Evolutionary conservation across 2,113 vertebrate species (phyloP).

Genomic region (Pseudois nayaur): DNA sequence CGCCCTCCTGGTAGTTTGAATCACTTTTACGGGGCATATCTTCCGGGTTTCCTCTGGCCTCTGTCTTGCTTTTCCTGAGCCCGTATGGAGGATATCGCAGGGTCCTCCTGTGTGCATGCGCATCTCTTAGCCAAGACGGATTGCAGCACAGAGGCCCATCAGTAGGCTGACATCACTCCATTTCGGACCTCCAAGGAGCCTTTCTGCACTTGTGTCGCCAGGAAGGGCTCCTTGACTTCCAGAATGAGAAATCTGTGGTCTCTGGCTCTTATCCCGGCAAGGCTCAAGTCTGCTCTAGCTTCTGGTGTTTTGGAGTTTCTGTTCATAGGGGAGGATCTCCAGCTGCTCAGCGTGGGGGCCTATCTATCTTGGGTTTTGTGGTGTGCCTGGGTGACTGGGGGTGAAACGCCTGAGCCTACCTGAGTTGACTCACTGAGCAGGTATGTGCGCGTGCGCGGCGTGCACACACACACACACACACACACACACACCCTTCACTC

Average conservation of each 20-base stretch:
- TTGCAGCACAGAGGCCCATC: background rate
- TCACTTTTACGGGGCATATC: background rate
- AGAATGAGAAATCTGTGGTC: background rate
- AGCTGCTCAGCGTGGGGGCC: background rate
- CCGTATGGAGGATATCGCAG: background rate
- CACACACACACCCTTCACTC: background rate
- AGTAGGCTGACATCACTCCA: background rate
- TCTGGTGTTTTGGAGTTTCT: background rate
- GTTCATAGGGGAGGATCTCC: background rate
- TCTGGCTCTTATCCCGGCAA: background rate
- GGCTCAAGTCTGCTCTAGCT: background rate
- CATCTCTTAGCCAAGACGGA: background rate
- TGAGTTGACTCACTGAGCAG: background rate
- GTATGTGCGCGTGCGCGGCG: accelerated
- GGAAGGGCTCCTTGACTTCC: background rate
- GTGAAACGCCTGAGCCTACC: background rate
- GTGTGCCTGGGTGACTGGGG: background rate
- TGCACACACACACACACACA: background rate
- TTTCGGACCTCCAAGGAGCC: background rate
- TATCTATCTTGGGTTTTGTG: background rate
- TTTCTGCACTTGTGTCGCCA: background rate
- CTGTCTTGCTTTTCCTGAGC: background rate
- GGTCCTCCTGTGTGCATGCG: background rate
- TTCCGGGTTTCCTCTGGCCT: background rate
- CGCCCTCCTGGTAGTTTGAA: background rate